Evolutionary conservation across 2,888 invertebrate species (phyloP).

Genomic region (Coremacera marginata): DNA sequence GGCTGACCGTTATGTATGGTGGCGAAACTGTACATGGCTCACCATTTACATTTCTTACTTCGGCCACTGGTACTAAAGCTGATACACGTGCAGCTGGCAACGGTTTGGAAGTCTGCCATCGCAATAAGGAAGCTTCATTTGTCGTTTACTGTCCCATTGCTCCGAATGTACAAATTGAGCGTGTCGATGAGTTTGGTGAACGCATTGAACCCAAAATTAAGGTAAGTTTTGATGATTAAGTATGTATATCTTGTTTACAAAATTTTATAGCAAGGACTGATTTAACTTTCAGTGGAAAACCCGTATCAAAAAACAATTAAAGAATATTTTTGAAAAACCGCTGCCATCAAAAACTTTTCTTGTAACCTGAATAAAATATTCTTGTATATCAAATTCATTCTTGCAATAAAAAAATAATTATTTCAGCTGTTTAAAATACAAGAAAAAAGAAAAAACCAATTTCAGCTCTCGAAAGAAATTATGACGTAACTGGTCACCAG

Average conservation of each 20-base stretch:
- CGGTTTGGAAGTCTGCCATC: conserved; percentile 77
- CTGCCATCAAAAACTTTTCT: too few species aligned
- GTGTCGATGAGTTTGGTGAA: conserved; percentile 67
- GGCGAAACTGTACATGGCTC: conserved; percentile 73
- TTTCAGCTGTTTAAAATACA: too few species aligned
- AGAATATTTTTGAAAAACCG: too few species aligned
- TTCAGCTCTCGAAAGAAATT: too few species aligned
- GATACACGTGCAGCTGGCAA: conserved; percentile 76
- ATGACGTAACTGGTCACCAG: too few species aligned
- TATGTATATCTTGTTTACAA: too few species aligned
- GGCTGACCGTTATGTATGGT: conserved; percentile 78
- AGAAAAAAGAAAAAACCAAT: too few species aligned
- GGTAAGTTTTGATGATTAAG: conserved; percentile 42
- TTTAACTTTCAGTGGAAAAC: too few species aligned
- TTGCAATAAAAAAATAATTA: too few species aligned
- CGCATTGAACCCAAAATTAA: conserved; percentile 69
- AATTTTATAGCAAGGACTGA: not conserved
- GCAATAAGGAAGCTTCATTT: conserved; percentile 80
- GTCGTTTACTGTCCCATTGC: conserved; percentile 72
- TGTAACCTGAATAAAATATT: too few species aligned
- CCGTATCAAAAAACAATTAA: too few species aligned
- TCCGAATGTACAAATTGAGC: conserved; percentile 76
- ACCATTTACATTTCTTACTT: conserved; percentile 74
- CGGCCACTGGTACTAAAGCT: conserved; percentile 72
- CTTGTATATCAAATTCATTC: too few species aligned